These are phyloP conservation scores for Paraescarpia echinospica DNA, from an alignment of 1,140 invertebrate species.

Conservation along the genomic window DNA sequence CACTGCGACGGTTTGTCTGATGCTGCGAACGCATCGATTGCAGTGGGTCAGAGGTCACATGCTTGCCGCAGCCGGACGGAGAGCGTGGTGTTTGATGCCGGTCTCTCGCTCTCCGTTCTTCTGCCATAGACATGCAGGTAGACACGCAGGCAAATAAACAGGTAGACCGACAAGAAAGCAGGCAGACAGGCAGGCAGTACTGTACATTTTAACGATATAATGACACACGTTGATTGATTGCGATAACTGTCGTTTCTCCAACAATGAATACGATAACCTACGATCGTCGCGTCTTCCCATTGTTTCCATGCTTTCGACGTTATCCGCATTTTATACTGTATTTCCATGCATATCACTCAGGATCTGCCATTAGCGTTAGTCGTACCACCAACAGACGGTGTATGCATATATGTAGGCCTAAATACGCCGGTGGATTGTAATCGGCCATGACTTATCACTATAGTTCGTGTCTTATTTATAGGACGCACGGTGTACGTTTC, in stretches of 20 bases:
- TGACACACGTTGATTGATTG: neutral
- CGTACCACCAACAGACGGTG: neutral
- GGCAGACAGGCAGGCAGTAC: too few relatives aligned
- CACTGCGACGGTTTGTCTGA: neutral
- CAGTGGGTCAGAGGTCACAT: neutral
- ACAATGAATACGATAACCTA: neutral
- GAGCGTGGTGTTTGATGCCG: neutral
- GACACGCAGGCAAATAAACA: neutral
- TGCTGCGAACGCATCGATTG: neutral
- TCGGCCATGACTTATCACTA: neutral
- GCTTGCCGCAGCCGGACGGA: neutral
- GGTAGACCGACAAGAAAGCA: neutral
- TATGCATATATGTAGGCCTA: neutral
- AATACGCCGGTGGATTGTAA: neutral
- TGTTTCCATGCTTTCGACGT: neutral
- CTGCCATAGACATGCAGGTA: too few relatives aligned
- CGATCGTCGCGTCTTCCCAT: neutral
- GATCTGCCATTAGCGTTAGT: neutral
- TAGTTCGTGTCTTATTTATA: neutral
- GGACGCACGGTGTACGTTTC: neutral
- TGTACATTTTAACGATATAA: too few relatives aligned
- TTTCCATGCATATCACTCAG: neutral
- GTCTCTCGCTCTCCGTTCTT: neutral
- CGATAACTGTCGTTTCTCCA: neutral
- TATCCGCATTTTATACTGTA: neutral